phyloP scores from a whole-genome alignment of 2,888 invertebrate species.

The Trachelus tabidus region DNA sequence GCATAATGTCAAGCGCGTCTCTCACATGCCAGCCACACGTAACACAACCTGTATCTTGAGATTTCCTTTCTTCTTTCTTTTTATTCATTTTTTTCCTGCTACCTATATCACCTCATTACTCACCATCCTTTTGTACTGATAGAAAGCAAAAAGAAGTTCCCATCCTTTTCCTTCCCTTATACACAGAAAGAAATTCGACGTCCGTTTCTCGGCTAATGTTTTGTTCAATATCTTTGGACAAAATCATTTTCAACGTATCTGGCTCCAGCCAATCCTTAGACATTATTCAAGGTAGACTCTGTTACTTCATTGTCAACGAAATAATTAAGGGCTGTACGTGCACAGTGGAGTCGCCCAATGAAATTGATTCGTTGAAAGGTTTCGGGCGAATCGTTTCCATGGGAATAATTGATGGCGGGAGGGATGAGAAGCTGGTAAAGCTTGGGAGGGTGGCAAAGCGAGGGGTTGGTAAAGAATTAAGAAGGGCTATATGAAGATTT shows the following conservation, averaged over 20 bases:
- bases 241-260: background rate
- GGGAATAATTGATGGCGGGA: conserved; percentile 46
- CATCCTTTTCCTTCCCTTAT: background rate
- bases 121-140: background rate
- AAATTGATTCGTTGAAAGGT: conserved; percentile 39
- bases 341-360: background rate
- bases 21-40: background rate
- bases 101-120: background rate
- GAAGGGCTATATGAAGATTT: background rate
- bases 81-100: background rate
- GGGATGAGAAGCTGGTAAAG: conserved; percentile 16
- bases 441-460: background rate
- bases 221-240: background rate
- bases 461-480: background rate
- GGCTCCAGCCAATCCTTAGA: background rate
- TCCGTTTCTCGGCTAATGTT: background rate
- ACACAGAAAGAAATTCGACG: background rate
- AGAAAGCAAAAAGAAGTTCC: background rate
- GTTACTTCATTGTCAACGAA: background rate
- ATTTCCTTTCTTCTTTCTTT: background rate
- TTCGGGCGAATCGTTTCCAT: conserved; percentile 47
- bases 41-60: background rate
- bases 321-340: background rate
- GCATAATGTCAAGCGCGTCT: background rate
- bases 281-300: background rate